phyloP scores from a whole-genome alignment of 2,888 invertebrate species.

The Agrochola litura region DNA sequence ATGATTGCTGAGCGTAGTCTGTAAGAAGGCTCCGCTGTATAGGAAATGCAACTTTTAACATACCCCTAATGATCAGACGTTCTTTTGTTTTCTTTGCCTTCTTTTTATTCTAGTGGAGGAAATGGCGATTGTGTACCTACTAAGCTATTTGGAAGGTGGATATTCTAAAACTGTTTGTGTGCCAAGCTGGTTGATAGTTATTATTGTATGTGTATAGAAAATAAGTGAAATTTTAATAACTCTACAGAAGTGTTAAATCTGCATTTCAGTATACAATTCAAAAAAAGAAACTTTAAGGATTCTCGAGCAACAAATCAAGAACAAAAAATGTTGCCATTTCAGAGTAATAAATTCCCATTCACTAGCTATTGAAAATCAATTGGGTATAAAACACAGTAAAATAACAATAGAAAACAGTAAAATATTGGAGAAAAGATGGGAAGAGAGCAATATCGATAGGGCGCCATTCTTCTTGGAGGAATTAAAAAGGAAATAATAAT shows the following conservation, averaged over 20 bases:
- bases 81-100: slow-evolving; percentile 43
- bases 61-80: slow-evolving; percentile 58
- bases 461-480: slow-evolving; percentile 63
- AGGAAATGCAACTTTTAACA: slow-evolving; percentile 60
- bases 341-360: slow-evolving; percentile 56
- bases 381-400: slow-evolving; percentile 67
- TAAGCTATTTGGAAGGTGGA: neutral
- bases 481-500: slow-evolving; percentile 73
- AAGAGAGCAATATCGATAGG: slow-evolving; percentile 70
- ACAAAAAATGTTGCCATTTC: slow-evolving; percentile 30
- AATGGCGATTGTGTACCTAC: slow-evolving; percentile 23
- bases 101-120: slow-evolving; percentile 40
- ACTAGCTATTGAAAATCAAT: slow-evolving; percentile 70
- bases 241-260: neutral
- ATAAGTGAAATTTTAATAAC: neutral
- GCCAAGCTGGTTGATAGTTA: neutral
- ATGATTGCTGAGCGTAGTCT: slow-evolving; percentile 49
- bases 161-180: neutral
- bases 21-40: slow-evolving; percentile 33
- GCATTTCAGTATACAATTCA: neutral
- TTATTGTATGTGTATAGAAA: neutral
- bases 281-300: neutral
- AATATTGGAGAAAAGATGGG: slow-evolving; percentile 69
- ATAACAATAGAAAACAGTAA: slow-evolving; percentile 67
- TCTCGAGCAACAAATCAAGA: slow-evolving; percentile 10